Evolutionary conservation across 2,113 vertebrate species (phyloP).

Genomic region (Psephotus haematonotus): DNA sequence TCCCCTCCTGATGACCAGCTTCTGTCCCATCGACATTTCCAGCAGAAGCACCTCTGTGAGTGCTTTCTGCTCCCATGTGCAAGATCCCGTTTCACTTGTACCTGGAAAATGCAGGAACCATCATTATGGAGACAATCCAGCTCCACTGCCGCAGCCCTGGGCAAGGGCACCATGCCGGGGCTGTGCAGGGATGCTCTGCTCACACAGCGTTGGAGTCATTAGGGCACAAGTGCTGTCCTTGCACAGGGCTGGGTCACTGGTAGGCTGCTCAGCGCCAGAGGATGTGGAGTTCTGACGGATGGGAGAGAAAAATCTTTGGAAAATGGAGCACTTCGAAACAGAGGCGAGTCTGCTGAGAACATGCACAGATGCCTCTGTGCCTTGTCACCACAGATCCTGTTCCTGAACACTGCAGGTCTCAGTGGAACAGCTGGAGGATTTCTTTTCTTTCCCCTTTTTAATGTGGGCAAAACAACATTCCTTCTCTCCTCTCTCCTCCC

Average conservation of each 20-base stretch:
- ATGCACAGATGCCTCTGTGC: accelerated
- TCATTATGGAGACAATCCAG: not conserved
- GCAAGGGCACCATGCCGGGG: accelerated
- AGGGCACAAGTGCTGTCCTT: accelerated
- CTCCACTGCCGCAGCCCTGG: not conserved
- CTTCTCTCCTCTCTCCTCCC: not conserved
- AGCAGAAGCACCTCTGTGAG: not conserved
- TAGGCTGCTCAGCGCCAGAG: not conserved
- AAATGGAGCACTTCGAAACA: not conserved
- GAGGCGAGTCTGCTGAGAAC: not conserved
- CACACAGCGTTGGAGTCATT: accelerated
- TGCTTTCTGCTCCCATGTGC: not conserved
- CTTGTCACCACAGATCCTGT: not conserved
- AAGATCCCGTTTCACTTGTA: not conserved
- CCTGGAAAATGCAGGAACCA: not conserved
- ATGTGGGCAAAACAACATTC: constrained; percentile 43
- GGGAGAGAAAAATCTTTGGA: not conserved
- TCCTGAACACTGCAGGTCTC: not conserved
- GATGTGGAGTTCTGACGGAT: not conserved
- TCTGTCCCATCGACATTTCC: not conserved
- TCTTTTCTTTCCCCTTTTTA: constrained; percentile 4
- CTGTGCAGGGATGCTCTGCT: not conserved
- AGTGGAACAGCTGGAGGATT: constrained; percentile 5
- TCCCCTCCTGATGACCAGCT: not conserved
- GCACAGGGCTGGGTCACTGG: not conserved